Evolutionary conservation across 1,140 invertebrate genomes (phyloP), one percentile per base, ranked within the genome.

Genomic region (Drosophila grimshawi): DNA sequence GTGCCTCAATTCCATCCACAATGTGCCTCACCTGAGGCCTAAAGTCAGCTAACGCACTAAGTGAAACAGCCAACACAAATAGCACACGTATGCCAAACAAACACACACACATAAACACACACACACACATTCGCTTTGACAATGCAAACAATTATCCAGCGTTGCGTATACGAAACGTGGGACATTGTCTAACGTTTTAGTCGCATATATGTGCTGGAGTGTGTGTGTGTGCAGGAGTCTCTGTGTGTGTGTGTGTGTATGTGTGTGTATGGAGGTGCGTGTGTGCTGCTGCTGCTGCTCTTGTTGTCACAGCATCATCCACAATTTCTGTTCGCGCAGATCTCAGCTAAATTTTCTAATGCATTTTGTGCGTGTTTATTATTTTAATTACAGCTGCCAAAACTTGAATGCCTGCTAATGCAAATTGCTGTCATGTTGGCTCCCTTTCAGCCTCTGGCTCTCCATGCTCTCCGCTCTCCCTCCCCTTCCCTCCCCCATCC

Each of bases 331-430:
- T 62, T 48, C 49, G 41, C 53, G 49, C 61, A 71, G 76, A 75
- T 64, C 63, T 66, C 66, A 60, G 45, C 66, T 64, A 60, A 52
- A 85, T 62, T 78, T 78, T 85, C 69, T 85, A 88, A 88, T 88
- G 85, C 86, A 89, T 89, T 88, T 81, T 78, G 85, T 80, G 85
- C 85, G 85, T 88, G 85, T 88, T 90, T 88, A 89, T 88, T 88
- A 81, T 90, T 88, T 89, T 89, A 88, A 88, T 88, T 89, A 85
- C 80, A 68, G 78, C 81, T 69, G 69, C 66, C 73, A 61, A 61
- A 80, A 83, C 80, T 89, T 69, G 66, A 88, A 80, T 81, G 77
- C 68, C 66, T 66, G 64, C 62, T 63, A 74, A 82, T 82, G 79
- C 80, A 79, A 83, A 83, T 72, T 72, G 79, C 71, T 81, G 51